Percentiles rank a stretch among this genome's conserved stretches.
Conservation (phyloP, 2,797 vertebrate species). For the Astyanax mexicanus region DNA sequence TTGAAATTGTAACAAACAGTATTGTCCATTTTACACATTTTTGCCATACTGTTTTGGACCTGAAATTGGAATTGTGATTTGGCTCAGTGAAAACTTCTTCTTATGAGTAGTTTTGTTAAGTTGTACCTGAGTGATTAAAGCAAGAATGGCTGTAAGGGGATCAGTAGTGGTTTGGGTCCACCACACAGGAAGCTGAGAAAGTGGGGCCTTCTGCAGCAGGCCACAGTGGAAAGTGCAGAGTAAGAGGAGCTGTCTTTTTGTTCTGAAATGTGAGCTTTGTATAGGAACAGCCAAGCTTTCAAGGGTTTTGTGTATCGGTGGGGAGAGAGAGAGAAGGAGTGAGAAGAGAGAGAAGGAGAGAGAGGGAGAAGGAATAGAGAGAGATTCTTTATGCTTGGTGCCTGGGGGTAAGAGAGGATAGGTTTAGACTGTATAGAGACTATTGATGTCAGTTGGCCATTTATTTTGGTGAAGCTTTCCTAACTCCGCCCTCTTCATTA, state of each 20-base stretch:
- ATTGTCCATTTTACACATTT: too few species aligned
- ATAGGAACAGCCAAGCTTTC: constrained; percentile 69
- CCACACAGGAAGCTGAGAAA: constrained; percentile 65
- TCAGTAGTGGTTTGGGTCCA: neutral
- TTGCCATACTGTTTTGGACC: neutral
- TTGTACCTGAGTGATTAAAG: neutral
- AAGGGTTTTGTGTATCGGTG: constrained; percentile 60
- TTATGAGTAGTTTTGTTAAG: neutral
- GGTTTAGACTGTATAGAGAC: constrained; percentile 38
- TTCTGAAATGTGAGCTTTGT: constrained; percentile 71
- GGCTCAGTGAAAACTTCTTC: neutral
- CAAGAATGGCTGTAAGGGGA: neutral
- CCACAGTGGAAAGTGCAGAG: constrained; percentile 68
- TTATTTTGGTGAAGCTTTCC: constrained; percentile 14
- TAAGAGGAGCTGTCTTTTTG: constrained; percentile 72
- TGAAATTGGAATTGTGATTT: neutral
- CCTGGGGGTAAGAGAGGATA: constrained; percentile 61
- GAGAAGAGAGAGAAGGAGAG: constrained; percentile 25
- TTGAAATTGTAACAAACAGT: neutral
- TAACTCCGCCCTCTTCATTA: neutral
- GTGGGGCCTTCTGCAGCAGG: constrained; percentile 68
- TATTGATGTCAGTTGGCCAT: constrained; percentile 44
- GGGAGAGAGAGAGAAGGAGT: constrained; percentile 23
- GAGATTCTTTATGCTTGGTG: constrained; percentile 68
- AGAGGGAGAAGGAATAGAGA: constrained; percentile 15